phyloP scores from a whole-genome alignment of 2,888 invertebrate genomes.

The Cryptus viduatorius region DNA sequence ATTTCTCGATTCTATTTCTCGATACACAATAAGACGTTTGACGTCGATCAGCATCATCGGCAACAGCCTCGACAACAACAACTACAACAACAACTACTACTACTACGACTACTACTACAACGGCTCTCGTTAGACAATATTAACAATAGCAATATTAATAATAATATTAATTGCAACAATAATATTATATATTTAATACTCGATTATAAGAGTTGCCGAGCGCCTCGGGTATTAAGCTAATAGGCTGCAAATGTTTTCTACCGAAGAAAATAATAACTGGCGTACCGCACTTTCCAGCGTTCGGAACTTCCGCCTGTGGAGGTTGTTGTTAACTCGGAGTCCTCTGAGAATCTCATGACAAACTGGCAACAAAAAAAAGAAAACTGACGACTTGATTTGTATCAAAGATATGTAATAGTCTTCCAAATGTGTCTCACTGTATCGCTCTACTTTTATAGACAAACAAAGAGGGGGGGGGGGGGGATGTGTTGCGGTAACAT shows the following conservation, averaged over 20 bases:
- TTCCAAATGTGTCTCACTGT: neutral
- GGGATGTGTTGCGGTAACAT: too few species aligned
- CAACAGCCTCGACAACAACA: neutral
- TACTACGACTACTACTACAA: neutral
- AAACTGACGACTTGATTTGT: neutral
- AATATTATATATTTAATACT: too few species aligned
- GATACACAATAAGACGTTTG: constrained; percentile 18
- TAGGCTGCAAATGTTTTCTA: neutral
- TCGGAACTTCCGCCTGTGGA: neutral
- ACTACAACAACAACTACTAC: neutral
- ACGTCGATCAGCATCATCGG: neutral
- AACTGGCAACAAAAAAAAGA: neutral
- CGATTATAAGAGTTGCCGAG: neutral
- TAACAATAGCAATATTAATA: neutral
- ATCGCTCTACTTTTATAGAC: neutral
- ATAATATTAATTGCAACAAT: neutral
- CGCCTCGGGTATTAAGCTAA: neutral
- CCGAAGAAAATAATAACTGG: neutral
- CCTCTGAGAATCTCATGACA: constrained; percentile 12
- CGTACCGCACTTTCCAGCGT: neutral
- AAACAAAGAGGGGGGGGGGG: too few species aligned
- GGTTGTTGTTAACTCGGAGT: neutral
- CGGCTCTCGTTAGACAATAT: neutral
- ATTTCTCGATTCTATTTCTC: constrained; percentile 7
- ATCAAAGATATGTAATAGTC: neutral